Evolutionary conservation across 2,113 vertebrate species (phyloP).

Genomic region (Thamnophis sirtalis): DNA sequence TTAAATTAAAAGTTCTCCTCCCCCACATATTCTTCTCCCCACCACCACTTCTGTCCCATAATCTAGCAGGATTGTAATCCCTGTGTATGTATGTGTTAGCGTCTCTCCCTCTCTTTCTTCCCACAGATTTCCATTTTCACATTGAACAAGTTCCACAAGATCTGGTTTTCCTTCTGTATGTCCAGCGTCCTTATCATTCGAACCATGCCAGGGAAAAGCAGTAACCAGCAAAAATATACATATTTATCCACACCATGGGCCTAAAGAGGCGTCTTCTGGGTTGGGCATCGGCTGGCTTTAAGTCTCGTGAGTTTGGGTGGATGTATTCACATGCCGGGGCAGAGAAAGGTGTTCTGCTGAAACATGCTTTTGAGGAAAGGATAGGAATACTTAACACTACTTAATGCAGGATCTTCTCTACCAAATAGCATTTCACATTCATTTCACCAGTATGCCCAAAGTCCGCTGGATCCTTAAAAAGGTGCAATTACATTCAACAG

Average conservation of each 20-base stretch:
- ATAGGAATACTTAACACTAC: neutral
- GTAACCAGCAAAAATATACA: neutral
- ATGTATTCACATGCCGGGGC: neutral
- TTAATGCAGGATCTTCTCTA: conserved; percentile 38
- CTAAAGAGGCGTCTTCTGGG: neutral
- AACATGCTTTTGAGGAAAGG: neutral
- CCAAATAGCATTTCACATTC: conserved; percentile 61
- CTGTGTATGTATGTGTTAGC: neutral
- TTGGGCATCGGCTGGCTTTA: neutral
- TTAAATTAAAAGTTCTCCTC: conserved; percentile 13
- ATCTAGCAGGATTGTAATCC: neutral
- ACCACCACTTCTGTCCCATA: neutral
- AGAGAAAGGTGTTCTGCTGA: accelerated
- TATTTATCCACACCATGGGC: neutral
- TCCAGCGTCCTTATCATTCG: neutral
- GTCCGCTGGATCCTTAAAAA: conserved; percentile 44
- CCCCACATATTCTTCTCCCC: neutral
- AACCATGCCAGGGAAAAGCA: neutral
- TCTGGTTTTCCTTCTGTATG: conserved; percentile 38
- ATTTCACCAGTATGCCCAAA: conserved; percentile 57
- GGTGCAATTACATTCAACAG: conserved; percentile 68
- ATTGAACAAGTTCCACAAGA: neutral
- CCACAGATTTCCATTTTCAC: neutral
- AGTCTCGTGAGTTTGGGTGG: neutral
- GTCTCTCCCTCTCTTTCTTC: too few species aligned